phyloP scores from a whole-genome alignment of 2,113 vertebrate species.

The Macaca mulatta region DNA sequence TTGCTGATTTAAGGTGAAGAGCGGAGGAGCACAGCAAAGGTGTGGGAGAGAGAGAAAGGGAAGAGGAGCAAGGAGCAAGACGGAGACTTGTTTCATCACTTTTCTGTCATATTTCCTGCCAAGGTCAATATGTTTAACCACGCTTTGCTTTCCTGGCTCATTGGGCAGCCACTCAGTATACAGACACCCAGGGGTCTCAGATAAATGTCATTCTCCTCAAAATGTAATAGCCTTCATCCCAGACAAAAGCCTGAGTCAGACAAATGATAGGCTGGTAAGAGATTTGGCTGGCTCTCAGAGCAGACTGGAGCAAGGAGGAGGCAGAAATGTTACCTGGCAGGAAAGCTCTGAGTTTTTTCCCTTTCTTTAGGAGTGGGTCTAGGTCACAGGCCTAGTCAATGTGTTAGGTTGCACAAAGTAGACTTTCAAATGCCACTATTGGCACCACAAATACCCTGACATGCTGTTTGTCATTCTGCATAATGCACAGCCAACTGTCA shows the following conservation, averaged over 20 bases:
- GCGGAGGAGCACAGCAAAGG: neutral
- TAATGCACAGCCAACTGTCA: neutral
- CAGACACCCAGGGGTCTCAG: neutral
- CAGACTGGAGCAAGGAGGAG: neutral
- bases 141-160: neutral
- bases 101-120: neutral
- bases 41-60: neutral
- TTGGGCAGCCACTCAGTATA: neutral
- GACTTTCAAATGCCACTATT: neutral
- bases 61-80: neutral
- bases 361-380: neutral
- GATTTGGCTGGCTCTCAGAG: neutral
- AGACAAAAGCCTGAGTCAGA: neutral
- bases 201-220: constrained; percentile 41
- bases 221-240: neutral
- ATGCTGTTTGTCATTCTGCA: neutral
- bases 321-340: neutral
- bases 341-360: neutral
- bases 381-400: neutral
- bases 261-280: neutral
- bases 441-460: neutral
- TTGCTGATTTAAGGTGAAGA: neutral
- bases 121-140: neutral
- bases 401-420: neutral
- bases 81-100: neutral